These are phyloP conservation scores for Pollimyrus isidori DNA, from an alignment of 2,113 vertebrate genomes.

Conservation along the genomic window DNA sequence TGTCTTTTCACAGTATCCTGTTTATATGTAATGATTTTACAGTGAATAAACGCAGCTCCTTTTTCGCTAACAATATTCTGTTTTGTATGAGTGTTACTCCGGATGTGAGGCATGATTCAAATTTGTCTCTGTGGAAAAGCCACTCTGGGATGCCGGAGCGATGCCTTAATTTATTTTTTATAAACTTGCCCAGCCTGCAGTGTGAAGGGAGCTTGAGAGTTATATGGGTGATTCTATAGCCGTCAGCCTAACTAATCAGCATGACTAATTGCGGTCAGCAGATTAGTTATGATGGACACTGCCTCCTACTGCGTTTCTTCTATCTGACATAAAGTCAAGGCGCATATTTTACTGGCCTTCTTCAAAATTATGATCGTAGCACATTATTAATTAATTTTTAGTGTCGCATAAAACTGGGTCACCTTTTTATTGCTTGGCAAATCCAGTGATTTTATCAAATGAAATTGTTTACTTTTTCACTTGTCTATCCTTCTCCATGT, in stretches of 20 bases:
- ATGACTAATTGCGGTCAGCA: not conserved
- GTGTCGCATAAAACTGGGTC: not conserved
- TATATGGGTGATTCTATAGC: not conserved
- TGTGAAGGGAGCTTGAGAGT: not conserved
- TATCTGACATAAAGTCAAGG: not conserved
- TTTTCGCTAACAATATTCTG: not conserved
- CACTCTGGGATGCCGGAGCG: not conserved
- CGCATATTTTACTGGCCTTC: not conserved
- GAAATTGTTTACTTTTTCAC: not conserved
- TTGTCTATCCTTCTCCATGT: not conserved
- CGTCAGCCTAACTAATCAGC: not conserved
- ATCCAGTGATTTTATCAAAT: not conserved
- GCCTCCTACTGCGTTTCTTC: not conserved
- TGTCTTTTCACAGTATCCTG: not conserved
- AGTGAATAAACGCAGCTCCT: not conserved
- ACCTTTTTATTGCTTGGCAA: not conserved
- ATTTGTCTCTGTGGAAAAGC: not conserved
- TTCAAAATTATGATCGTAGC: conserved; percentile 1
- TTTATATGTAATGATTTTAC: not conserved
- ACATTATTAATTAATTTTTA: conserved; percentile 6
- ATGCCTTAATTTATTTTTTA: not conserved
- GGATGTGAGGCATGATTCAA: not conserved
- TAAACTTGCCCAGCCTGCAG: not conserved
- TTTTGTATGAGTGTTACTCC: not conserved
- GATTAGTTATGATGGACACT: not conserved